Conservation (phyloP, 1,140 invertebrate genomes). For the Aphaenogaster rudis region DNA sequence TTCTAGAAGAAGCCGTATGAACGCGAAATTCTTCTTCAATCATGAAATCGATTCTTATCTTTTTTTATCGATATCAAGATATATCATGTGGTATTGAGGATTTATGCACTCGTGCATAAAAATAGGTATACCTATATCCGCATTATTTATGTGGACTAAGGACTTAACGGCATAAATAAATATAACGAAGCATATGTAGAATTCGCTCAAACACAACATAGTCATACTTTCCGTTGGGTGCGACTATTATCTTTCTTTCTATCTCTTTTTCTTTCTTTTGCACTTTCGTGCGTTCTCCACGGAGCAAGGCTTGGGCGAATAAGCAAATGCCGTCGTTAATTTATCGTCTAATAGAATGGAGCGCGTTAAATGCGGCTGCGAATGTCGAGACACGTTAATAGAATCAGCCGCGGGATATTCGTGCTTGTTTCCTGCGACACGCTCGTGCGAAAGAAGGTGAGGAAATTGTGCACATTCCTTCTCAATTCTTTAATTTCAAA, state of each 20-base stretch:
- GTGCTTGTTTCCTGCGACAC: neutral
- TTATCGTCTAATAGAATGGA: conserved; percentile 40
- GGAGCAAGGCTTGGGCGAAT: neutral
- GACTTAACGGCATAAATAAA: conserved; percentile 66
- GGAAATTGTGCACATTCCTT: neutral
- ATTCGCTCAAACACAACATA: conserved; percentile 66
- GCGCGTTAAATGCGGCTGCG: conserved; percentile 20
- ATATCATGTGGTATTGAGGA: conserved; percentile 33
- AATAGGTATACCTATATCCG: conserved; percentile 62
- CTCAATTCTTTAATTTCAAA: neutral
- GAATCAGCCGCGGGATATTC: neutral
- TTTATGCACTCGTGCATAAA: conserved; percentile 60
- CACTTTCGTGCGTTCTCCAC: neutral
- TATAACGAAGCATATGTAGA: conserved; percentile 68
- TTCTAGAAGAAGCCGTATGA: neutral
- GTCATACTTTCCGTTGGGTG: conserved; percentile 53
- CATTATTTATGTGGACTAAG: conserved; percentile 68
- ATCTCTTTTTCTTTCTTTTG: neutral
- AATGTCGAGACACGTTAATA: conserved; percentile 22
- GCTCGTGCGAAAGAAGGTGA: neutral
- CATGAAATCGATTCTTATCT: conserved; percentile 36
- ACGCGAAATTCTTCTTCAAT: neutral
- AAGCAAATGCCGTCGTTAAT: conserved; percentile 48
- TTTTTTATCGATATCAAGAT: conserved; percentile 26
- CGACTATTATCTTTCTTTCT: conserved; percentile 31